Evolutionary conservation across 2,888 invertebrate species (phyloP), one percentile per base, ranked within the genome.

Genomic region (Lycocerus yunnanus): DNA sequence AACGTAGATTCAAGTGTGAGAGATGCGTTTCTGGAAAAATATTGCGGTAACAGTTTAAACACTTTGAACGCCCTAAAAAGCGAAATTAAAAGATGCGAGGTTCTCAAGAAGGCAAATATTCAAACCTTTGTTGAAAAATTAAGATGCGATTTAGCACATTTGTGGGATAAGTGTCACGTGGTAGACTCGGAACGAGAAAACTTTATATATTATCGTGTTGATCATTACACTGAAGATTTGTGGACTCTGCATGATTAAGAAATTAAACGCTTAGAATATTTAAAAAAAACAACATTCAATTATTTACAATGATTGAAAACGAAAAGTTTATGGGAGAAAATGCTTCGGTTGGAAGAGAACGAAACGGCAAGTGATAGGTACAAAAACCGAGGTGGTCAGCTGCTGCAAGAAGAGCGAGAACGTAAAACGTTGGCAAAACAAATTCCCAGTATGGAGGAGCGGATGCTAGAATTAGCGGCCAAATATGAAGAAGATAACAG

Each of bases 341-440:
- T 94, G 91, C 88, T 91, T 2, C 93, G 93, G 75, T 86, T 97
- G 66, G 95, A 96, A 78, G 90, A 91, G 15, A 91, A 92, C 69
- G 93, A 94, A 0, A 90, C 91, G n/a, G 94, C 95, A 82, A 94
- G 95, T 0, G 93, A 93, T 78, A 90, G 97, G 0, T 95, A 93
- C 84, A 93, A 95, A 80, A 97, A 97, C 86, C 90, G 97, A 58
- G 97, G 97, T 0, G 96, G 97, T 0, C 93, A 95, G 79, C 87
- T 97, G 6, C 87, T 97, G 1, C 91, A 91, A 69, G 97, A 97
- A 84, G 97, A 97, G 85, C 95, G 93, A 81, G 95, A 95, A 82
- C 88, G 97, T n/a, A 97, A 95, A 84, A 89, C 90, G 9, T 90
- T 96, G 10, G 89, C 90, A 43, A 93, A 88, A 77, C 89, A 93